These are phyloP conservation scores for Taeniopygia guttata DNA, from an alignment of 2,797 vertebrate genomes.

Conservation along the genomic window DNA sequence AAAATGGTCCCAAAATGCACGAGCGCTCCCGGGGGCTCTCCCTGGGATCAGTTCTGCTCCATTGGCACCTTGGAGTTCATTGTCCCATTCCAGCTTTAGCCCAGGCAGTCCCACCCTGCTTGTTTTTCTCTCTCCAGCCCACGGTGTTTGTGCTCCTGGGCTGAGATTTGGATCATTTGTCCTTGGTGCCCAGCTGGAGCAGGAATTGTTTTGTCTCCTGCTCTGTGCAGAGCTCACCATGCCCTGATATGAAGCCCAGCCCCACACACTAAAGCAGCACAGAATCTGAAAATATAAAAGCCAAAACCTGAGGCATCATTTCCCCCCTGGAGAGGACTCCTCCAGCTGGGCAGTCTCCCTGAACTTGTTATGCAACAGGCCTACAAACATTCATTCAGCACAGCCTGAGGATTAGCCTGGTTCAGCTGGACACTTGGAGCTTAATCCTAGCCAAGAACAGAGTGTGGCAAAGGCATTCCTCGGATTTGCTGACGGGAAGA, in stretches of 20 bases:
- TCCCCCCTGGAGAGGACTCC: background rate
- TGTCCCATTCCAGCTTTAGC: background rate
- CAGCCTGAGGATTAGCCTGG: background rate
- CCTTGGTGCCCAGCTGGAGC: background rate
- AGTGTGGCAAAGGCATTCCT: constrained; percentile 27
- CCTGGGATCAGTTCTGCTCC: accelerated
- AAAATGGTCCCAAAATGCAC: background rate
- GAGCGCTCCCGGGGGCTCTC: background rate
- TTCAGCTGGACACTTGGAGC: constrained; percentile 4
- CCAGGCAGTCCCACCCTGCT: background rate
- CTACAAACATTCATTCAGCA: background rate
- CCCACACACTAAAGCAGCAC: background rate
- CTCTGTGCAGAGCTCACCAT: background rate
- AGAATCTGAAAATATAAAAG: background rate
- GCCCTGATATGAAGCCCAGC: background rate
- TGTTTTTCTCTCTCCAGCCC: background rate
- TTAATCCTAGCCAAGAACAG: background rate
- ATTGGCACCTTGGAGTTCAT: background rate
- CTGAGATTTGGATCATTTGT: background rate
- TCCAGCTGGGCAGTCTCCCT: background rate
- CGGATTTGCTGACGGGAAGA: constrained; percentile 25
- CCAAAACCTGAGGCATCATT: background rate
- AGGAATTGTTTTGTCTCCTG: background rate
- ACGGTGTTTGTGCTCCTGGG: background rate
- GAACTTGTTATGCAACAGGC: background rate